Base-by-base conservation (phyloP, 2,113 vertebrate genomes). In the Pachycephala philippinensis region DNA sequence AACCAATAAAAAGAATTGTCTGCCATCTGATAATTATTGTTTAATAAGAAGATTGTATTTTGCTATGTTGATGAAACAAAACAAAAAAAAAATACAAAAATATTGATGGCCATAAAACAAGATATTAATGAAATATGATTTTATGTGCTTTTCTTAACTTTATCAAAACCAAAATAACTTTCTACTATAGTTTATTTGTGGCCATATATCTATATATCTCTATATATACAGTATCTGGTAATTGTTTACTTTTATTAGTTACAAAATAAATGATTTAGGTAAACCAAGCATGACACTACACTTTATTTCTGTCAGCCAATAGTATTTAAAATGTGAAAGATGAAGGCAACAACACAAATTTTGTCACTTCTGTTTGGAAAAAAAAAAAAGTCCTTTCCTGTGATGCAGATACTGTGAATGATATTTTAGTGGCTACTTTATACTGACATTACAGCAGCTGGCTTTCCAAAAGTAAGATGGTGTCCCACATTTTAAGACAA, bases 21-120 rank as follows among this genome's bases (percentile, higher is more conserved):
- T 97, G 96, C 93, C 95, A 96, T 97, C 96, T 95, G 93, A 98
- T 97, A 97, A 97, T 90, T 97, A 95, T 87, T 97, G 90, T 97
- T 98, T 96, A 96, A 97, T 92, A 94, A 92, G 72, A 97, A 97
- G 96, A 96, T 57, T 97, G 83, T 97, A 94, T 97, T 97, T 96
- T 95, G 95, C 69, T 97, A 90, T 90, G 90, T 95, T 94, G 87
- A 97, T 94, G 93, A 94, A 94, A 95, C 93, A 94, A 94, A 96
- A 95, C 56, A 93, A 90, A 96, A 89, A 95, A 87, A 96, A 90
- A 60, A 15, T 5, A 91, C 52, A 95, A 87, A 96, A 97, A 89
- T 84, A 95, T 88, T 94, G 94, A 92, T 93, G 77, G 89, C 89
- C 89, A 88, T 93, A 96, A 97, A 97, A 61, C 91, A 83, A 97